Evolutionary conservation across 1,140 invertebrate genomes (phyloP), one percentile per base, ranked within the genome.

Genomic region (Microvelia longipes): DNA sequence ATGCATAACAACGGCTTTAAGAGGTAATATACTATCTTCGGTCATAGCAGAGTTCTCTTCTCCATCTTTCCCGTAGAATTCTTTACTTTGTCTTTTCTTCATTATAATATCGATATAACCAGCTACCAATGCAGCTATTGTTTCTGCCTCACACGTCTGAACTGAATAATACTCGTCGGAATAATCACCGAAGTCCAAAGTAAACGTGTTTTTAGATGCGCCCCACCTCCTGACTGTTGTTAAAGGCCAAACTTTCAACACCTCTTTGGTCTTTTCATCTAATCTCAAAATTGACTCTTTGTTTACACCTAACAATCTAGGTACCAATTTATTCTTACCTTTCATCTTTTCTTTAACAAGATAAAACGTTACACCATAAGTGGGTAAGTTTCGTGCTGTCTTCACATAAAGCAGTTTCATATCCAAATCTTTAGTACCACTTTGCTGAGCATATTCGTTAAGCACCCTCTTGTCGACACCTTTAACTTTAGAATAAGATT

Each of bases 81-180:
- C 97, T 77, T 95, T 94, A 13, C 92, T 91, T 79, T 95, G 88
- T 82, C 96, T 88, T 80, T 96, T 97, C 81, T 97, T 98, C 68
- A 99, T 82, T 73, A 99, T 99, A 77, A 99, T 99, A 81, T 99
- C 98, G 77, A 99, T 99, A 81, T 99, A 99, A 29, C 97, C 98
- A 69, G 94, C 90, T 77, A 99, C 99, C 29, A 99, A 85, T 77
- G 98, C 94, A 68, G 96, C 87, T 75, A 99, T 99, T 81, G 98
- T 96, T 81, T 99, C 97, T 5, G 95, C 97, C 81, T 99, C 97
- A 1, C 93, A 91, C 0, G 98, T 99, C 79, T 99, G 96, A 35
- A 99, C 96, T 30, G 94, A 97, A 82, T 99, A 99, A 82, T 98
- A 99, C 75, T 92, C 88, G 80, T 98, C 96, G 28, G 95, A 94